Percentiles rank a stretch among this genome's conserved stretches.
These are phyloP conservation scores for Xiphias gladius DNA, from an alignment of 2,113 vertebrate genomes.

Conservation along the genomic window DNA sequence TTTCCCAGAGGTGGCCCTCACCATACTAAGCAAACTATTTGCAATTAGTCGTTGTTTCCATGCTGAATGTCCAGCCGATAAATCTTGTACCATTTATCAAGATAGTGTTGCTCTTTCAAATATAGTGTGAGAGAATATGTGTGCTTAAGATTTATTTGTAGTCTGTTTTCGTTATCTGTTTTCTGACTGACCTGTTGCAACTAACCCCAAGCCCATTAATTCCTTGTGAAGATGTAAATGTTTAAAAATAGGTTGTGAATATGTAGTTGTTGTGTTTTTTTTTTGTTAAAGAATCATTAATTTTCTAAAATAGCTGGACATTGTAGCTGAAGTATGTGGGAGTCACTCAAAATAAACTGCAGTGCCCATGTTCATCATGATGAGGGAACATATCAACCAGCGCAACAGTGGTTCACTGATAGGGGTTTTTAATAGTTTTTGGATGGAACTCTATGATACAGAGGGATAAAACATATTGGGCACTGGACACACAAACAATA, in stretches of 20 bases:
- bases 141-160: background rate
- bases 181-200: background rate
- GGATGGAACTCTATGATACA: background rate
- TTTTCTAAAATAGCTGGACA: background rate
- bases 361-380: no score
- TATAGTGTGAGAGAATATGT: background rate
- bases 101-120: background rate
- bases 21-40: conserved; percentile 39
- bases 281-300: background rate
- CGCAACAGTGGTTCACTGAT: no score
- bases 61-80: conserved; percentile 25
- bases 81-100: conserved; percentile 25
- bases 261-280: background rate
- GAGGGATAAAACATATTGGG: background rate
- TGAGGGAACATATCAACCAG: no score
- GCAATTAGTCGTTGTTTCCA: conserved; percentile 42
- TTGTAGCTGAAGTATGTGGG: background rate
- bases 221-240: background rate
- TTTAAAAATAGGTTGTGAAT: background rate
- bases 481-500: no score
- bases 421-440: background rate
- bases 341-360: no score
- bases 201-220: background rate
- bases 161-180: background rate
- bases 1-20: conserved; percentile 43